Percentiles rank a stretch among this genome's conserved stretches.
These are phyloP conservation scores for Hesperia comma DNA, from an alignment of 2,888 invertebrate species.

Conservation along the genomic window DNA sequence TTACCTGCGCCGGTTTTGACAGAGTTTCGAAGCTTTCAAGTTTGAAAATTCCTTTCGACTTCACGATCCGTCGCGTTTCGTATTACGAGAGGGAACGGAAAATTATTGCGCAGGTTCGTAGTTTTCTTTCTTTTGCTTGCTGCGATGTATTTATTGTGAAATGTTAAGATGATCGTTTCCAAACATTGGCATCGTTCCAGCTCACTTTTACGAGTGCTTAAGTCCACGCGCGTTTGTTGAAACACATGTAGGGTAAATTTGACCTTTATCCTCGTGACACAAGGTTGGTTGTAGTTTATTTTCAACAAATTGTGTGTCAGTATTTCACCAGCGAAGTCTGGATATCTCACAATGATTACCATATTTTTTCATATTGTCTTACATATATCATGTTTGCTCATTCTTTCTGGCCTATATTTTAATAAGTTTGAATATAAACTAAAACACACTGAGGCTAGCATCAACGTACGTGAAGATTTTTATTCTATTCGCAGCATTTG, in stretches of 20 bases:
- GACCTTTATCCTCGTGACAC: slow-evolving; percentile 16
- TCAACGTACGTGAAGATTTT: too few relatives aligned
- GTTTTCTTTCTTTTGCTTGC: slow-evolving; percentile 60
- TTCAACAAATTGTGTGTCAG: slow-evolving; percentile 9
- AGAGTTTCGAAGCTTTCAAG: slow-evolving; percentile 25
- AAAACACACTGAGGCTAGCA: too few relatives aligned
- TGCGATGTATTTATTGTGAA: slow-evolving; percentile 66
- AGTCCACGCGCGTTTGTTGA: slow-evolving; percentile 45
- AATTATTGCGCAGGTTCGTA: slow-evolving; percentile 62
- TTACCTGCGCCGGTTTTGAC: slow-evolving; percentile 54
- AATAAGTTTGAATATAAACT: too few relatives aligned
- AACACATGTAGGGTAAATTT: neutral
- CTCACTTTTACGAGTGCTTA: slow-evolving; percentile 50
- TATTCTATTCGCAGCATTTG: too few relatives aligned
- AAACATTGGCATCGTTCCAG: slow-evolving; percentile 69
- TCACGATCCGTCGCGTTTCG: slow-evolving; percentile 63
- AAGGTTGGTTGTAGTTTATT: slow-evolving; percentile 18
- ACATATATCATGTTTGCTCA: too few relatives aligned
- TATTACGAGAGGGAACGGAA: slow-evolving; percentile 46
- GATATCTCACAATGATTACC: slow-evolving; percentile 38
- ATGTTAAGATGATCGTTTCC: slow-evolving; percentile 66
- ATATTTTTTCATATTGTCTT: slow-evolving; percentile 35
- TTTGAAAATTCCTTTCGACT: slow-evolving; percentile 65
- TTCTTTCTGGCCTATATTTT: too few relatives aligned
- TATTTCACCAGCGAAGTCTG: slow-evolving; percentile 32